Evolutionary conservation across 2,888 invertebrate genomes (phyloP), one percentile per base, ranked within the genome.

Genomic region (Hypena proboscidalis): DNA sequence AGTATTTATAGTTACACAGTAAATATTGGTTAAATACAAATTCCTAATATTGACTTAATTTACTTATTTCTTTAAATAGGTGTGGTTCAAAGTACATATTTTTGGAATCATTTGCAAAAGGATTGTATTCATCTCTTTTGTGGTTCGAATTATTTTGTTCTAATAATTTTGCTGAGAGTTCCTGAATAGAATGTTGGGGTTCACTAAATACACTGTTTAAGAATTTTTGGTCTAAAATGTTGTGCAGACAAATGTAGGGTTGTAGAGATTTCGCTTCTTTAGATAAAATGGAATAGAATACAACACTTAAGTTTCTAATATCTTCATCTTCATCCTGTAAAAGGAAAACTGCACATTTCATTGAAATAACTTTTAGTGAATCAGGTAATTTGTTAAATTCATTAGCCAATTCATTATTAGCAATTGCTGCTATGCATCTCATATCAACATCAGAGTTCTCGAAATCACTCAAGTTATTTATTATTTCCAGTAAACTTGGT

Each of bases 301-400:
- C 46, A 3, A 82, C 77, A 67, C 83, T 80, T 14, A 75, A 47
- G 55, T 82, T 82, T 58, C 92, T 85, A 7, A 93, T 80, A 56
- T 87, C 85, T 38, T 83, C 78, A 60, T 92, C 86, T 65, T 93
- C 93, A 71, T 93, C 93, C 77, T 92, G 92, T 25, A 93, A 63
- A 3, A 93, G 72, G 23, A 83, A 72, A n/a, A 92, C 64, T 33
- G 79, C 84, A 26, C 86, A 73, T 66, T 83, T 78, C 20, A 91
- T 74, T 31, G 83, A 70, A 41, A 58, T 75, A 22, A 81, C 65
- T 72, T 80, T 90, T 14, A 79, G 57, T 25, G 49, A 41, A 58
- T 85, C 79, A 6, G 71, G 20, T 9, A 83, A 58, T 30, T 49
- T 56, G 4, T 48, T 15, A 55, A 86, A 80, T 9, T 57, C 48